Conservation (phyloP, 2,797 vertebrate genomes). For the Urophycis tenuis region DNA sequence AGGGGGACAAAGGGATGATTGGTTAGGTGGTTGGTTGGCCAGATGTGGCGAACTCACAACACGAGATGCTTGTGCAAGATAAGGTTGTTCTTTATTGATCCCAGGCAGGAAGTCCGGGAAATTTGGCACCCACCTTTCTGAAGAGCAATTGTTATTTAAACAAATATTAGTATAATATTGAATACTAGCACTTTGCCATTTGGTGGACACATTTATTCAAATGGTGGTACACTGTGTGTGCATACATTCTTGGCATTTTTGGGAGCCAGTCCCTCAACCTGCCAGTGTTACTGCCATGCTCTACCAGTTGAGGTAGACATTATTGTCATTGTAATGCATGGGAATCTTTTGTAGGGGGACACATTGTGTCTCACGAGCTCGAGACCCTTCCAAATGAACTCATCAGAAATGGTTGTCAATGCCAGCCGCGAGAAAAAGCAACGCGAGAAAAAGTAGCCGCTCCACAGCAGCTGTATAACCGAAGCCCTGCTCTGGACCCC, state of each 20-base stretch:
- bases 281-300: too few species aligned
- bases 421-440: too few species aligned
- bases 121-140: not conserved
- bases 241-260: not conserved
- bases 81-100: not conserved
- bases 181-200: not conserved
- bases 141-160: not conserved
- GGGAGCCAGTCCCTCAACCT: not conserved
- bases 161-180: too few species aligned
- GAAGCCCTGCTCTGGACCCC: too few species aligned
- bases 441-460: not conserved
- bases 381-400: not conserved
- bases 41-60: not conserved
- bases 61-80: not conserved
- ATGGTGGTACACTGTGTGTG: not conserved
- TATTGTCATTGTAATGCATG: not conserved
- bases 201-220: not conserved
- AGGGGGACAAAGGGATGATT: not conserved
- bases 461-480: not conserved
- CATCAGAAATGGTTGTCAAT: not conserved
- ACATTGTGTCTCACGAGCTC: not conserved
- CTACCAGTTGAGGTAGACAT: too few species aligned
- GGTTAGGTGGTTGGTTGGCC: not conserved
- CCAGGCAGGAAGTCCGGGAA: not conserved
- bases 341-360: not conserved